Evolutionary conservation across 2,888 invertebrate species (phyloP).

Genomic region (Caenorhabditis sp.): DNA sequence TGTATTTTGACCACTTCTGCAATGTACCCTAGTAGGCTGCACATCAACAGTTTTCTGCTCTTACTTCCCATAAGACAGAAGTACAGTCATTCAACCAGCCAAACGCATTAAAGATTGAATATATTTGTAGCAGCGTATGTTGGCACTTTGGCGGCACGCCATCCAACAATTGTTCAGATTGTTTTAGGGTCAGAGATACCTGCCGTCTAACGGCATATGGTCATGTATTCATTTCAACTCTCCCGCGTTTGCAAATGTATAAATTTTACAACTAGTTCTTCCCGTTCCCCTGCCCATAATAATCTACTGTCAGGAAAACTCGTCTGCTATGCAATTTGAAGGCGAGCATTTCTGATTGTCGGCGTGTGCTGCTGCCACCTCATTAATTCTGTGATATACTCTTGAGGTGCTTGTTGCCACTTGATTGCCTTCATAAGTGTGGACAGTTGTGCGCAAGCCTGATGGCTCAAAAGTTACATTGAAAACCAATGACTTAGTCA

Average conservation of each 20-base stretch:
- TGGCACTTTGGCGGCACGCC: not conserved
- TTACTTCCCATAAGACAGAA: not conserved
- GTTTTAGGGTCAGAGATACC: conserved; percentile 6
- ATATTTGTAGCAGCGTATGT: not conserved
- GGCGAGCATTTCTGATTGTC: conserved; percentile 51
- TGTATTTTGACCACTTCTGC: too few species aligned
- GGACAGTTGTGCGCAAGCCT: conserved; percentile 20
- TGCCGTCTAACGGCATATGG: conserved; percentile 4
- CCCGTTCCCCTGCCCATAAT: conserved; percentile 3
- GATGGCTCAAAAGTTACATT: conserved; percentile 62
- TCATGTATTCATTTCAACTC: conserved; percentile 3
- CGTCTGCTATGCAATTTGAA: conserved; percentile 1
- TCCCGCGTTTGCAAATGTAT: not conserved
- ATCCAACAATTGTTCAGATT: conserved; percentile 2
- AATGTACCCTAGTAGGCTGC: not conserved
- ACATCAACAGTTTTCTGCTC: not conserved
- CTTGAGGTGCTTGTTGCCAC: conserved; percentile 63
- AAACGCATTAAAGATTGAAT: conserved; percentile 3
- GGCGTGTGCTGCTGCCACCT: conserved; percentile 59
- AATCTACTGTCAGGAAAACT: conserved; percentile 30
- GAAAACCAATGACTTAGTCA: conserved; percentile 35
- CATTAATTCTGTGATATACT: conserved; percentile 66
- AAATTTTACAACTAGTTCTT: conserved; percentile 40
- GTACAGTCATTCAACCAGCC: not conserved
- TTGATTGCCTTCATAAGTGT: conserved; percentile 68